These are phyloP conservation scores for Adelphocoris suturalis DNA, from an alignment of 2,888 invertebrate species.

Conservation along the genomic window DNA sequence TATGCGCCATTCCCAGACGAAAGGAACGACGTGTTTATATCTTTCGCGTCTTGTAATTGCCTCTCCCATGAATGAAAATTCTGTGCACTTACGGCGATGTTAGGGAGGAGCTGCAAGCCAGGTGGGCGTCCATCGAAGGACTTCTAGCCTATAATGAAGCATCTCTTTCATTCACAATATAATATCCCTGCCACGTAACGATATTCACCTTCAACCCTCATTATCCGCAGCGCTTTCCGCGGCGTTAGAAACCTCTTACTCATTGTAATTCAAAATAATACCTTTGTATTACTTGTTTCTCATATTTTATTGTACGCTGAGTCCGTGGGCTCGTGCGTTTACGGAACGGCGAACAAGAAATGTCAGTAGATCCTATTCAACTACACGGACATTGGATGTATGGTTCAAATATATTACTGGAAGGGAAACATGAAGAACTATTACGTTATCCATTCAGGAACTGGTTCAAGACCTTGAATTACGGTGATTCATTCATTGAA, in stretches of 20 bases:
- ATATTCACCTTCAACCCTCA: slow-evolving; percentile 47
- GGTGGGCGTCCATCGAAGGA: neutral
- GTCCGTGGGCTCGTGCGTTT: slow-evolving; percentile 3
- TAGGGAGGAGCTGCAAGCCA: slow-evolving; percentile 30
- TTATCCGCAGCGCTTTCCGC: neutral
- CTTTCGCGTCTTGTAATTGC: neutral
- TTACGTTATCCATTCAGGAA: no score
- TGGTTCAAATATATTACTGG: neutral
- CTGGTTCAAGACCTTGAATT: no score
- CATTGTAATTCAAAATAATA: slow-evolving; percentile 29
- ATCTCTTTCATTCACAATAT: slow-evolving; percentile 52
- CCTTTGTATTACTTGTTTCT: slow-evolving; percentile 38
- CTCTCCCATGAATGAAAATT: slow-evolving; percentile 27
- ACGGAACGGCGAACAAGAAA: neutral
- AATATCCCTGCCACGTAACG: slow-evolving; percentile 39
- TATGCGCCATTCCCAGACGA: neutral
- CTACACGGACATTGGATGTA: neutral
- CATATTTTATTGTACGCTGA: slow-evolving; percentile 12
- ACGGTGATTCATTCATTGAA: no score
- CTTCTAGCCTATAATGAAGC: slow-evolving; percentile 15
- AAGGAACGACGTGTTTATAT: neutral
- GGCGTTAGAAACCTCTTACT: neutral
- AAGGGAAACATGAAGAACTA: no score
- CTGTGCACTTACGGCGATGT: slow-evolving; percentile 2
- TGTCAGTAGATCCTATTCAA: neutral